Evolutionary conservation across 2,888 invertebrate genomes (phyloP).

Genomic region (Parascotia fuliginaria): DNA sequence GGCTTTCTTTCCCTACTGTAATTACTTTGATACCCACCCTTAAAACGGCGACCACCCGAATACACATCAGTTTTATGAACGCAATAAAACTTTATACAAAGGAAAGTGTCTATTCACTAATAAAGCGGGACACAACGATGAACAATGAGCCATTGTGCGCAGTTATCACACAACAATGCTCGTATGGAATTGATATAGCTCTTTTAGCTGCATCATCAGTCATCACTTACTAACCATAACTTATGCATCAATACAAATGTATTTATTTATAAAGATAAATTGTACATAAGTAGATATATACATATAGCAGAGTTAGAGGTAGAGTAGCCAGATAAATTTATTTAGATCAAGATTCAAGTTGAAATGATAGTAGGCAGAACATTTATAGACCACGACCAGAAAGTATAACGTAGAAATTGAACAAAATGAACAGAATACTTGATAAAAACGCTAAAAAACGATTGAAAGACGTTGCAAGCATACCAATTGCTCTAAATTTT

Average conservation of each 20-base stretch:
- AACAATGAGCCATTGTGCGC: conserved; percentile 36
- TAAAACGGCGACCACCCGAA: conserved; percentile 1
- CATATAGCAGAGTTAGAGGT: too few relatives aligned
- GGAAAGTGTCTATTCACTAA: conserved; percentile 32
- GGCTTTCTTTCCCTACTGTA: too few relatives aligned
- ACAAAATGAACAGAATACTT: too few relatives aligned
- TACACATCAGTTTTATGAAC: conserved; percentile 20
- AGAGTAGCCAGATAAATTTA: too few relatives aligned
- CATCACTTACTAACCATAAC: conserved; percentile 21
- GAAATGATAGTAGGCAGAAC: too few relatives aligned
- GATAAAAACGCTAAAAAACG: too few relatives aligned
- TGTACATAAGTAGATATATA: too few relatives aligned
- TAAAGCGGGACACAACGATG: conserved; percentile 15
- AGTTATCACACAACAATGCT: conserved; percentile 33
- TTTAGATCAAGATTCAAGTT: too few relatives aligned
- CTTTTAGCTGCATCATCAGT: conserved; percentile 33
- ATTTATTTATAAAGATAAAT: background rate
- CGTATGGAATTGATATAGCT: conserved; percentile 25
- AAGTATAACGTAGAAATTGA: too few relatives aligned
- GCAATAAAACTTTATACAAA: conserved; percentile 33
- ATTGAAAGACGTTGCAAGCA: too few relatives aligned
- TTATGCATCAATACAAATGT: background rate
- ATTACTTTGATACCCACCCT: background rate
- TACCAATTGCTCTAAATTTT: too few relatives aligned
- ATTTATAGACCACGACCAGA: too few relatives aligned